Percentiles rank a stretch among this genome's conserved stretches.
Conservation (phyloP, 1,140 invertebrate genomes). For the Heterodera schachtii region DNA sequence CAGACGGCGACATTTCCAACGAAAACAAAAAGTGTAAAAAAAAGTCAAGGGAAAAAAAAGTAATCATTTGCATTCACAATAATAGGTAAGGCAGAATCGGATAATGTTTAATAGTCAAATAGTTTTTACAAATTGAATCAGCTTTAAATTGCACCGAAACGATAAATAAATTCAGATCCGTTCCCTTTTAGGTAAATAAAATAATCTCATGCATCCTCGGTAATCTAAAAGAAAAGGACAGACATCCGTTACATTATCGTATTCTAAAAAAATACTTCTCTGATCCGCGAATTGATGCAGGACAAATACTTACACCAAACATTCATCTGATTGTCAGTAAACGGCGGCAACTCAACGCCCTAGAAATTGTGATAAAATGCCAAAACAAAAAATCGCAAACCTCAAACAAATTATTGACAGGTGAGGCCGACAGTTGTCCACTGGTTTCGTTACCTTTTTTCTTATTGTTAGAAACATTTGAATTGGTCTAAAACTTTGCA, state of each 20-base stretch:
- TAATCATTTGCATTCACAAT: too few relatives aligned
- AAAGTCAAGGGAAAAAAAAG: not conserved
- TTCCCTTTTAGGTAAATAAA: too few relatives aligned
- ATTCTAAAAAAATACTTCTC: not conserved
- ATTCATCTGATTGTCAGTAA: not conserved
- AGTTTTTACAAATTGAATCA: constrained; percentile 5
- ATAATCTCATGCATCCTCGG: not conserved
- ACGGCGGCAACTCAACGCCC: not conserved
- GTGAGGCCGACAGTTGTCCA: not conserved
- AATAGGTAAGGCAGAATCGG: too few relatives aligned
- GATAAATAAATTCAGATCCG: not conserved
- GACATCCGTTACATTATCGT: not conserved
- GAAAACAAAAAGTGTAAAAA: not conserved
- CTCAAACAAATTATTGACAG: not conserved
- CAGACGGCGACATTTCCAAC: not conserved
- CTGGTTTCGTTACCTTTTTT: not conserved
- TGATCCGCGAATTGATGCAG: not conserved
- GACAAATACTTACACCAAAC: not conserved
- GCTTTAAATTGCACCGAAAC: not conserved
- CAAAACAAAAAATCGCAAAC: not conserved
- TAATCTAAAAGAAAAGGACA: not conserved
- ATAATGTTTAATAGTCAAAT: not conserved
- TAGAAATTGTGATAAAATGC: not conserved
- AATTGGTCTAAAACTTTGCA: not conserved
- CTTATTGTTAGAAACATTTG: not conserved